Evolutionary conservation across 2,797 vertebrate genomes (phyloP).

Genomic region (Coranthus polyacanthus): DNA sequence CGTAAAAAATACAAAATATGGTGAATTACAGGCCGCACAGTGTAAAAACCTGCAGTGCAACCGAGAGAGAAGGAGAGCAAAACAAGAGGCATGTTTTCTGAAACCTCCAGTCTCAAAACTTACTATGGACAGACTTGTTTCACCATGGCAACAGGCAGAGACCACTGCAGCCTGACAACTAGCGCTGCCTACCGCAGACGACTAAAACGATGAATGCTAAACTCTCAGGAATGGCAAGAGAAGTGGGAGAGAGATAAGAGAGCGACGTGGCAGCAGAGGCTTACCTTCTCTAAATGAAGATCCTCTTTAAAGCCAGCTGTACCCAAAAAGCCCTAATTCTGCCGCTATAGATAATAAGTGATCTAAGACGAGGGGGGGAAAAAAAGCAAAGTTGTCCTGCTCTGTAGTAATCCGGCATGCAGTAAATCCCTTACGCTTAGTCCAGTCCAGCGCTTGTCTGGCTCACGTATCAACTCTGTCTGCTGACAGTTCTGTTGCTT

Average conservation of each 20-base stretch:
- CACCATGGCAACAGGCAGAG: slow-evolving; percentile 72
- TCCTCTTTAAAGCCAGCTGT: slow-evolving; percentile 55
- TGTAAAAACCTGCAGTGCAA: slow-evolving; percentile 6
- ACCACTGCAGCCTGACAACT: slow-evolving; percentile 60
- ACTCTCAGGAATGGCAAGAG: slow-evolving; percentile 36
- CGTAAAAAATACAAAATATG: too few relatives aligned
- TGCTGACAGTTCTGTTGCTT: slow-evolving; percentile 31
- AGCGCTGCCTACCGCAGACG: slow-evolving; percentile 41
- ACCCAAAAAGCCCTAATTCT: slow-evolving; percentile 26
- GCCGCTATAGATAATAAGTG: slow-evolving; percentile 20
- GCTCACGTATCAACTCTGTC: slow-evolving; percentile 57
- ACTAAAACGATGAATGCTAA: slow-evolving; percentile 47
- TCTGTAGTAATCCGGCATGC: slow-evolving; percentile 51
- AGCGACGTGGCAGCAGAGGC: slow-evolving; percentile 28
- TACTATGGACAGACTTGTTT: slow-evolving; percentile 54
- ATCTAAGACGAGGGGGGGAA: slow-evolving; percentile 10
- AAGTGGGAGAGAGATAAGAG: slow-evolving; percentile 24
- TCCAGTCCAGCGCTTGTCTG: slow-evolving; percentile 25
- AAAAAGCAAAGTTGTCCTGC: slow-evolving; percentile 45
- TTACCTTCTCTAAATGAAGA: slow-evolving; percentile 72
- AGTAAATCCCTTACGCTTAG: slow-evolving; percentile 56
- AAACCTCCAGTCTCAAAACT: slow-evolving; percentile 50
- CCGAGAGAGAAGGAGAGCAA: slow-evolving; percentile 2
- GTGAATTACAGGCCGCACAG: too few relatives aligned
- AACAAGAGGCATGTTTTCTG: slow-evolving; percentile 20